phyloP scores from a whole-genome alignment of 92 coral and sea anemone species.

The Epizoanthus illoricatus region DNA sequence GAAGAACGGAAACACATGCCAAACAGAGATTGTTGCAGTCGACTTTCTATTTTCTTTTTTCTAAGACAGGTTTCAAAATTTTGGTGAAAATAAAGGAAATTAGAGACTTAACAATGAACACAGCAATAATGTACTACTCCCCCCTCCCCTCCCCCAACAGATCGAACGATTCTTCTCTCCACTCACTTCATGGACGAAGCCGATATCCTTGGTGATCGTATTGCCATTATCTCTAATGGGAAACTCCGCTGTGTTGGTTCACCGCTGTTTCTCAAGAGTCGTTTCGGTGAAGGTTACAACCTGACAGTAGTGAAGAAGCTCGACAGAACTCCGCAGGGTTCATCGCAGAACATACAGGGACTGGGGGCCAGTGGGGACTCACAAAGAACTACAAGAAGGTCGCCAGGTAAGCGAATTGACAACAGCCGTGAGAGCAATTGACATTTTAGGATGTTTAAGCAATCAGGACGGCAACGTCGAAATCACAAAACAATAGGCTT shows the following conservation, averaged over 20 bases:
- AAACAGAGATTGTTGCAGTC: too few species aligned
- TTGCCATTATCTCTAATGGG: slow-evolving; percentile 93
- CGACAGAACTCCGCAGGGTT: slow-evolving; percentile 73
- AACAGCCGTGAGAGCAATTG: not conserved
- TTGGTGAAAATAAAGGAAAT: too few species aligned
- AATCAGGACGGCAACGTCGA: too few species aligned
- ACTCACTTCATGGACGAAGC: slow-evolving; percentile 99
- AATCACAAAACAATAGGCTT: too few species aligned
- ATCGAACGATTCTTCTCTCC: slow-evolving; percentile 91
- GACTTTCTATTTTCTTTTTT: not conserved
- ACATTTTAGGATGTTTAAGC: not conserved
- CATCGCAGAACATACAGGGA: slow-evolving; percentile 17
- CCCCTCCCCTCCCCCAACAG: slow-evolving; percentile 37
- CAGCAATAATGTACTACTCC: not conserved
- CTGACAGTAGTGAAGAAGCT: slow-evolving; percentile 83
- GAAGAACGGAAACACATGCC: too few species aligned
- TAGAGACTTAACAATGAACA: too few species aligned
- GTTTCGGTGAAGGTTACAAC: slow-evolving; percentile 96
- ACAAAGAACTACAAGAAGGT: not conserved
- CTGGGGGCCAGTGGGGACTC: slow-evolving; percentile 5
- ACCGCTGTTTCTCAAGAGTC: slow-evolving; percentile 90
- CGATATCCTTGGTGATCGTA: slow-evolving; percentile 95
- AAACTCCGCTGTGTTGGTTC: slow-evolving; percentile 97
- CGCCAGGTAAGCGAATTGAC: slow-evolving; percentile 11
- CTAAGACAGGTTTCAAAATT: too few species aligned